A percentile compares a stretch with the other conserved stretches of the same genome.
Evolutionary conservation across 2,797 vertebrate species (phyloP).

Genomic region (Pteronotus mesoamericanus): DNA sequence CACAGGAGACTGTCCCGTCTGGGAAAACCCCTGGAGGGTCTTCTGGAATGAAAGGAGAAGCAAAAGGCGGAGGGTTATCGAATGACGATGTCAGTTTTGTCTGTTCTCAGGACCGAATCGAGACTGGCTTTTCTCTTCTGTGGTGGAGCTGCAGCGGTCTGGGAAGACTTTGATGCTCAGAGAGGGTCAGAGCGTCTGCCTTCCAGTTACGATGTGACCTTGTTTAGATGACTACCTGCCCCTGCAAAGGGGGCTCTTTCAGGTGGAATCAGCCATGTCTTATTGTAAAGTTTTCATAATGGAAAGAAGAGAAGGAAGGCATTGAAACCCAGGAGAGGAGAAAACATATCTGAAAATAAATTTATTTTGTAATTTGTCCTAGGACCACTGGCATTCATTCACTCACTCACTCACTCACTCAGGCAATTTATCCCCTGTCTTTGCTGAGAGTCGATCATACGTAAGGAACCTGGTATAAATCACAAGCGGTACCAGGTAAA

Average conservation of each 20-base stretch:
- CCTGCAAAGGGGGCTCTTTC: neutral
- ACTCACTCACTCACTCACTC: too few species aligned
- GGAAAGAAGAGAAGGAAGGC: neutral
- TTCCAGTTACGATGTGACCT: neutral
- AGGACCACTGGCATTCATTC: neutral
- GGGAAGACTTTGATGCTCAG: neutral
- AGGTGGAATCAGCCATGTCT: neutral
- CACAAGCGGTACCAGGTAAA: neutral
- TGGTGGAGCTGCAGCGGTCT: neutral
- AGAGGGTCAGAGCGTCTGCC: neutral
- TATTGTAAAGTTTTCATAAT: neutral
- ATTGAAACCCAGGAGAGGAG: neutral
- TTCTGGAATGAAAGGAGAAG: neutral
- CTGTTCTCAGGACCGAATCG: neutral
- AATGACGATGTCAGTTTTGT: neutral
- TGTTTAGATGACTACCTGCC: neutral
- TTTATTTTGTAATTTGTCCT: neutral
- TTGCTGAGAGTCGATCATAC: neutral
- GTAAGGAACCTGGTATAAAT: neutral
- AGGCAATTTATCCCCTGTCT: neutral
- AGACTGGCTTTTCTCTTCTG: neutral
- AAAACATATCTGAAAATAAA: neutral
- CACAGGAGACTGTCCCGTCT: neutral
- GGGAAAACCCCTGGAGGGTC: neutral
- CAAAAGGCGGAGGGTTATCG: neutral